Evolutionary conservation across 2,113 vertebrate species (phyloP).

Genomic region (Leucopsar rothschildi): DNA sequence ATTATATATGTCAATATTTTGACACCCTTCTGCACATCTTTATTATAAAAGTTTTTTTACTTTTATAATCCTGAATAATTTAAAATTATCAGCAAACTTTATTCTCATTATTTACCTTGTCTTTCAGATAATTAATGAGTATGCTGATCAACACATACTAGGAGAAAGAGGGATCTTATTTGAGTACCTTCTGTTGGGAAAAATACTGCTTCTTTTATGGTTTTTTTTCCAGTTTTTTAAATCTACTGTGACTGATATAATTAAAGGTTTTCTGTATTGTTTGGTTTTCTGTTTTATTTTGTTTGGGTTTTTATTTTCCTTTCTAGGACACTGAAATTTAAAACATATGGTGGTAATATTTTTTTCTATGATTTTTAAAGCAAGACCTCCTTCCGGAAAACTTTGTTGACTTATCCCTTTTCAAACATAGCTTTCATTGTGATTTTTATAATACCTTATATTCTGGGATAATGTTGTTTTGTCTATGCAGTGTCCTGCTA

Average conservation of each 20-base stretch:
- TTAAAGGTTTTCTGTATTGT: not conserved
- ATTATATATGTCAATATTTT: constrained; percentile 5
- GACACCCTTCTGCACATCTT: not conserved
- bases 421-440: not conserved
- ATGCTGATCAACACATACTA: not conserved
- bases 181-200: not conserved
- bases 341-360: not conserved
- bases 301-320: not conserved
- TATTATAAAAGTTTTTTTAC: not conserved
- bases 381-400: not conserved
- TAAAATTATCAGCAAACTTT: not conserved
- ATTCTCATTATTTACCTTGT: not conserved
- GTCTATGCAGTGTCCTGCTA: not conserved
- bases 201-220: not conserved
- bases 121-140: not conserved
- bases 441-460: not conserved
- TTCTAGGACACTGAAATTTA: not conserved
- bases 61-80: not conserved
- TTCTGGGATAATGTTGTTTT: not conserved
- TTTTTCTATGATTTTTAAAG: not conserved
- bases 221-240: not conserved
- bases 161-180: not conserved
- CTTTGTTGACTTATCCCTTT: not conserved
- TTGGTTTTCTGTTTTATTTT: not conserved
- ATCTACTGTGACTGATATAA: not conserved